phyloP scores from a whole-genome alignment of 1,140 invertebrate species.

The Pogonognathellus flavescens region DNA sequence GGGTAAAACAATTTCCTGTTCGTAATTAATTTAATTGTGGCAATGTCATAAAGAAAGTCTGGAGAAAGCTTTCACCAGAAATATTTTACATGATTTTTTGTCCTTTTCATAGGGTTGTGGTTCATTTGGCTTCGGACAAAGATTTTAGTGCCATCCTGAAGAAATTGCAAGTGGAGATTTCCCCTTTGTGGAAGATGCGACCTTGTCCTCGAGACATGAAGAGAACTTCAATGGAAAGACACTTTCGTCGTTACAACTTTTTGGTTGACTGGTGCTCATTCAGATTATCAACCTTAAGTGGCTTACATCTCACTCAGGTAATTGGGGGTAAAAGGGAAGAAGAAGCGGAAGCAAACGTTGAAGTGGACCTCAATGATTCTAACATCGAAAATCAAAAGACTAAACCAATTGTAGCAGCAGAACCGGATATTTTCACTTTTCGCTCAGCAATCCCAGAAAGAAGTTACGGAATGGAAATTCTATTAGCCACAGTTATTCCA shows the following conservation, averaged over 20 bases:
- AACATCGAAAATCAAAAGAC: constrained; percentile 7
- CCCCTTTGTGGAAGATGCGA: constrained; percentile 79
- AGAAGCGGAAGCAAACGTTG: neutral
- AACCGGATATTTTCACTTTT: constrained; percentile 56
- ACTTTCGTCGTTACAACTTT: constrained; percentile 83
- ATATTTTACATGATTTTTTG: constrained; percentile 14
- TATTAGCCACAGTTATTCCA: constrained; percentile 60
- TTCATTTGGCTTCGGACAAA: constrained; percentile 82
- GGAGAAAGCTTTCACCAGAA: neutral
- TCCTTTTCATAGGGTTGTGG: constrained; percentile 77
- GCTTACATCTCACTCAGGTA: neutral
- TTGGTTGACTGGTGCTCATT: constrained; percentile 91
- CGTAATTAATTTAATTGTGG: neutral
- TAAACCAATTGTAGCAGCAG: neutral
- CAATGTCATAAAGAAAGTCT: neutral
- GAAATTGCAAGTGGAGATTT: constrained; percentile 84
- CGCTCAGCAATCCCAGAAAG: constrained; percentile 60
- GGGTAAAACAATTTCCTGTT: constrained; percentile 75
- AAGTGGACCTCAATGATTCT: neutral
- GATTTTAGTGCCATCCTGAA: constrained; percentile 82
- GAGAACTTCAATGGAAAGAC: constrained; percentile 82
- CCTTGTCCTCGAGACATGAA: constrained; percentile 86
- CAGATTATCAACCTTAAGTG: constrained; percentile 76
- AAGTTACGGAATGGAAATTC: constrained; percentile 59
- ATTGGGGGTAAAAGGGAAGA: neutral